Conservation (phyloP, 2,797 vertebrate species). For the Echeneis naucrates region DNA sequence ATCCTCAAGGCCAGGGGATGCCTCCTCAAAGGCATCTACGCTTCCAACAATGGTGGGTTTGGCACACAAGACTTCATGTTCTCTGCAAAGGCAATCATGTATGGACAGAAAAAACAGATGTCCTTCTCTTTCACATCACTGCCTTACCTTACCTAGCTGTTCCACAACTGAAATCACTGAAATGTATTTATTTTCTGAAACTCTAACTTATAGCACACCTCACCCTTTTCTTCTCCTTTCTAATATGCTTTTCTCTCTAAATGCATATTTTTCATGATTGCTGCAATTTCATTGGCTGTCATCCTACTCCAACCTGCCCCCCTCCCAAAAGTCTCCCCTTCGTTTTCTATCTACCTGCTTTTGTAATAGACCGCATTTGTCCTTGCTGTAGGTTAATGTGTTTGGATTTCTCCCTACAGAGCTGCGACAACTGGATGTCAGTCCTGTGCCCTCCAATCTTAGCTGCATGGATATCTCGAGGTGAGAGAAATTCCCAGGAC, state of each 20-base stretch:
- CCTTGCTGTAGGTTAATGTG: slow-evolving; percentile 74
- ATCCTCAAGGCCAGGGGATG: slow-evolving; percentile 89
- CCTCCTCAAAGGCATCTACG: slow-evolving; percentile 92
- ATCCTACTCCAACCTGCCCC: neutral
- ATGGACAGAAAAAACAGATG: slow-evolving; percentile 7
- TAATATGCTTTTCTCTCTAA: slow-evolving; percentile 9
- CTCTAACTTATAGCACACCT: neutral
- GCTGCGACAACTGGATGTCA: slow-evolving; percentile 91
- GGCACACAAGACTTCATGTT: neutral
- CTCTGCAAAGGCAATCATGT: neutral
- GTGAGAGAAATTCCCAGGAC: slow-evolving; percentile 80
- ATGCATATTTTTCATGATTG: slow-evolving; percentile 37
- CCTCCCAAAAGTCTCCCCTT: slow-evolving; percentile 10
- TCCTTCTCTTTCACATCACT: neutral
- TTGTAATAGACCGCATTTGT: slow-evolving; percentile 52
- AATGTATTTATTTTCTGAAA: neutral
- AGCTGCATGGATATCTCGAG: slow-evolving; percentile 96
- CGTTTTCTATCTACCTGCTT: slow-evolving; percentile 52
- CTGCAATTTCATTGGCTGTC: slow-evolving; percentile 45
- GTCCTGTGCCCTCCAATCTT: slow-evolving; percentile 91
- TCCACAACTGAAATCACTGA: slow-evolving; percentile 17
- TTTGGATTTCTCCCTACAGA: slow-evolving; percentile 82
- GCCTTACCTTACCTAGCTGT: neutral
- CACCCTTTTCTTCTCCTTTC: neutral
- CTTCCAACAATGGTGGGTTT: slow-evolving; percentile 90